A percentile compares a stretch with the other conserved stretches of the same genome.
Conservation (phyloP, 2,888 invertebrate genomes). For the Rhagophthalmus giganteus region DNA sequence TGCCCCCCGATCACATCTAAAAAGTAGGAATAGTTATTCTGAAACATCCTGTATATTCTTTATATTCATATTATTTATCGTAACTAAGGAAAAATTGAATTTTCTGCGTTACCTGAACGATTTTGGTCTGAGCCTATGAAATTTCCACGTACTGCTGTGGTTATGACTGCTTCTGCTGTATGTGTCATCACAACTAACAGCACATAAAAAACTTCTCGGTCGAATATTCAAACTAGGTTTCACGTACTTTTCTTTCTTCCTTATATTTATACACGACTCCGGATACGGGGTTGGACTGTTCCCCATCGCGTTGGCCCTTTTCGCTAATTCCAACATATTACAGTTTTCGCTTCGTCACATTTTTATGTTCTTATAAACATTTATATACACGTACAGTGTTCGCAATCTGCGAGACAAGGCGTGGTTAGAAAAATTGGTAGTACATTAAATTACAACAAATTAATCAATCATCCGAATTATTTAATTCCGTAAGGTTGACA, state of each 20-base stretch:
- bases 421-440: constrained; percentile 11
- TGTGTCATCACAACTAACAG: constrained; percentile 44
- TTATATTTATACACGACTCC: constrained; percentile 40
- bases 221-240: constrained; percentile 42
- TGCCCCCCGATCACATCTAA: too few relatives aligned
- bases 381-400: too few relatives aligned
- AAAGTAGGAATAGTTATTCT: too few relatives aligned
- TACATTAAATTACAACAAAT: constrained; percentile 14
- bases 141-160: constrained; percentile 54
- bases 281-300: constrained; percentile 38
- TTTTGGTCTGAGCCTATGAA: constrained; percentile 50
- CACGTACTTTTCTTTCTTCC: constrained; percentile 43
- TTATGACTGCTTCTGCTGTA: constrained; percentile 47
- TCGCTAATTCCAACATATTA: constrained; percentile 47
- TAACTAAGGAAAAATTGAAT: background rate
- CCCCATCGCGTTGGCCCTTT: constrained; percentile 41
- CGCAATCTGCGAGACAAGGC: background rate
- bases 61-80: too few relatives aligned
- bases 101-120: constrained; percentile 51
- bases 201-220: constrained; percentile 51
- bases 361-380: too few relatives aligned
- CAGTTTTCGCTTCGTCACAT: background rate
- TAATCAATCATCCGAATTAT: too few relatives aligned
- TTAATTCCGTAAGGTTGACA: too few relatives aligned
- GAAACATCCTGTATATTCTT: too few relatives aligned